phyloP scores from a whole-genome alignment of 2,113 vertebrate genomes.

The cattle (Bos taurus) region DNA sequence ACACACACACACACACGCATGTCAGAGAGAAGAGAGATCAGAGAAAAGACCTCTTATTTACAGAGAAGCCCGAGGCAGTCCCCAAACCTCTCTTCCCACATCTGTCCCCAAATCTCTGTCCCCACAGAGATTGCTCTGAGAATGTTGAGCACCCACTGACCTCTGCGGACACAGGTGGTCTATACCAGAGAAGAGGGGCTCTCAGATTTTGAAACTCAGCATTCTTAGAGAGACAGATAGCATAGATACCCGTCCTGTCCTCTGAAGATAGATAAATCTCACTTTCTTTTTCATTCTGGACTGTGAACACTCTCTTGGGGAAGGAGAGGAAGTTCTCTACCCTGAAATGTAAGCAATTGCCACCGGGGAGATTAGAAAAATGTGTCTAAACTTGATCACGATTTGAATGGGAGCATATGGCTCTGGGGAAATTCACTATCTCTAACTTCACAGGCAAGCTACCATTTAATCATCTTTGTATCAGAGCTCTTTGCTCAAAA shows the following conservation, averaged over 20 bases:
- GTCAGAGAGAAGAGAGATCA: not conserved
- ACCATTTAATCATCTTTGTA: not conserved
- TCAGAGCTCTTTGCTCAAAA: not conserved
- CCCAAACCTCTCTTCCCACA: no score
- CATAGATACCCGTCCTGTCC: no score
- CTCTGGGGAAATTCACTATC: not conserved
- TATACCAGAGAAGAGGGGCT: not conserved
- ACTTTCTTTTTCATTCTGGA: not conserved
- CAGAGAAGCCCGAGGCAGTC: not conserved
- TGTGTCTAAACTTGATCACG: not conserved
- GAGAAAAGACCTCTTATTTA: not conserved
- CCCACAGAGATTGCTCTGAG: not conserved
- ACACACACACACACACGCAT: not conserved
- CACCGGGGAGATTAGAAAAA: not conserved
- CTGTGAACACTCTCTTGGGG: not conserved
- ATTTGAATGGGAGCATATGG: not conserved
- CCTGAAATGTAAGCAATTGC: not conserved
- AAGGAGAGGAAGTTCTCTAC: not conserved
- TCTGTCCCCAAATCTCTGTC: not conserved
- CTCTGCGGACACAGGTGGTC: not conserved
- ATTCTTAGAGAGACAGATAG: not conserved
- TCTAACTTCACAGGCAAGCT: not conserved
- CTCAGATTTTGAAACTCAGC: not conserved
- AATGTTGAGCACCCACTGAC: not conserved
- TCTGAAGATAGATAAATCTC: not conserved